Base-by-base conservation (phyloP, 2,888 invertebrate species). In the Cacoxenus indagator region DNA sequence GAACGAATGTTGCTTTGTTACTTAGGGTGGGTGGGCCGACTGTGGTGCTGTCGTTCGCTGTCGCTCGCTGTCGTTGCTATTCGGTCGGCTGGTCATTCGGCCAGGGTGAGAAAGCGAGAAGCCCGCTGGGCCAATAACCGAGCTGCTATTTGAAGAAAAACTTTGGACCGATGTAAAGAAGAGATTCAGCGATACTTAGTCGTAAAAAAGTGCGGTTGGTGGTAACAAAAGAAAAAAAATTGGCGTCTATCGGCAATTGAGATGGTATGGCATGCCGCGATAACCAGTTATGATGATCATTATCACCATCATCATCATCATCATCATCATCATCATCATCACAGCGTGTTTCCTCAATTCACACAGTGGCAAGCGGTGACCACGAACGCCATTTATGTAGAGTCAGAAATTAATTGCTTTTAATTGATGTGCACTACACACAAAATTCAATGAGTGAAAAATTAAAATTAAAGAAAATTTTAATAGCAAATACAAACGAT, bases 341-440 rank as follows among this genome's bases (percentile, higher is more conserved):
- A 48, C 19, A 17, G 9, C 31, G 37, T 37, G 37, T 37, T 37
- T 37, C 37, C 37, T 37, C 37, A 37, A 37, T 37, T 8, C 2
- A 14, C 2, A 1, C 37, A 14, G 8, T 37, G 9, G 1, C 1
- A 4, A 14, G 14, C 5, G 37, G 8, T 14, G 37, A 4, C 54
- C 8, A 54, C 54, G 51, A 37, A 37, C 37, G 37, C 37, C n/a
- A n/a, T n/a, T n/a, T n/a, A 43, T 31, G 48, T 70, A 71, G 73
- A 78, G 74, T 74, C 76, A 78, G 80, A 76, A 81, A 81, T 79
- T 80, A 83, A 80, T 78, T 80, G 79, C 72, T 69, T 76, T 81
- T 80, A 80, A 82, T 82, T 82, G 74, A 71, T 62, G 55, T 71
- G 69, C 68, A 51, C 57, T 65, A 64, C 11, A 24, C 26, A 55